Evolutionary conservation across 2,797 vertebrate genomes (phyloP).

Genomic region (Pitangus sulphuratus): DNA sequence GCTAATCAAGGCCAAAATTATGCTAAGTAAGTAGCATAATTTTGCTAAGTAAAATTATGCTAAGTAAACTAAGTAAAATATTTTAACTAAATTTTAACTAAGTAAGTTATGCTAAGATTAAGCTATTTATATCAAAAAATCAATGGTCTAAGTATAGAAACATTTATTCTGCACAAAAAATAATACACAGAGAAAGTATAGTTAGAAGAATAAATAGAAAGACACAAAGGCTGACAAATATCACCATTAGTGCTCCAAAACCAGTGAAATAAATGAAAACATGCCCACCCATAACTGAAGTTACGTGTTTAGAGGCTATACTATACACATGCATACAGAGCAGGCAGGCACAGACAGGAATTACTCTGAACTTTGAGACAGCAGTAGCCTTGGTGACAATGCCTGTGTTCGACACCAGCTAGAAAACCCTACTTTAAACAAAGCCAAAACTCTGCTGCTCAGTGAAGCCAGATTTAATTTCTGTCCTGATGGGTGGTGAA

Average conservation of each 20-base stretch:
- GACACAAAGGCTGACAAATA: not conserved
- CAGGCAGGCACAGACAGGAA: not conserved
- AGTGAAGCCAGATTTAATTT: not conserved
- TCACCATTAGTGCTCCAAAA: not conserved
- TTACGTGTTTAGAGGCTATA: not conserved
- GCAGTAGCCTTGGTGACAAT: not conserved
- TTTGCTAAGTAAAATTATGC: not conserved
- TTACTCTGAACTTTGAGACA: not conserved
- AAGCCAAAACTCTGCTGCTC: not conserved
- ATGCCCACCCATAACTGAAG: not conserved
- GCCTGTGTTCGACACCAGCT: not conserved
- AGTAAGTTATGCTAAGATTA: too few species aligned
- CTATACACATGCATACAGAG: not conserved
- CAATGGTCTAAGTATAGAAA: not conserved
- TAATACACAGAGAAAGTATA: not conserved
- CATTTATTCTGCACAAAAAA: not conserved
- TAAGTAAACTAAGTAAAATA: too few species aligned
- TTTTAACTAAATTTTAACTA: too few species aligned
- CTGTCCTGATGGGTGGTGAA: not conserved
- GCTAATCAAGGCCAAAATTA: not conserved
- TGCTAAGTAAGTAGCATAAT: not conserved
- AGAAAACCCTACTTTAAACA: not conserved
- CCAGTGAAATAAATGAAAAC: not conserved
- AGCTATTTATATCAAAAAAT: not conserved
- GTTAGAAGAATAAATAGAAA: not conserved